Percentiles rank a stretch among this genome's conserved stretches.
Evolutionary conservation across 2,888 invertebrate species (phyloP).

Genomic region (Heteropelma amictum): DNA sequence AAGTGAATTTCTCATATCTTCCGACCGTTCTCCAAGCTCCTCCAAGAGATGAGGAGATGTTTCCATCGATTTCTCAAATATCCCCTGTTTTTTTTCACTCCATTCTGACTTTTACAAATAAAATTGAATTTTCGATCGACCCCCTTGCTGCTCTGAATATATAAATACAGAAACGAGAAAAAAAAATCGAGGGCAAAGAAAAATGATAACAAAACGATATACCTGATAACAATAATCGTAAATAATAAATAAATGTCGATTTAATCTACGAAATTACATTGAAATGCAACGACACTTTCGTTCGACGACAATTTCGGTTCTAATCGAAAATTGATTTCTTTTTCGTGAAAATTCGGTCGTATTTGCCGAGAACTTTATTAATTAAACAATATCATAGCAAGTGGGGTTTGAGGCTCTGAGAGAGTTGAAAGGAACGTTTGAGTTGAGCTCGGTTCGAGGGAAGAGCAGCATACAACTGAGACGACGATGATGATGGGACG

Average conservation of each 20-base stretch:
- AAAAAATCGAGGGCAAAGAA: too few relatives aligned
- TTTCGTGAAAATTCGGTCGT: too few relatives aligned
- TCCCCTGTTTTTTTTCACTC: neutral
- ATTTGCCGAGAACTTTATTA: conserved; percentile 59
- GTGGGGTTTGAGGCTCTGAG: conserved; percentile 27
- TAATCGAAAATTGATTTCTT: too few relatives aligned
- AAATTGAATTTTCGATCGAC: neutral
- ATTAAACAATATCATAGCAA: conserved; percentile 74
- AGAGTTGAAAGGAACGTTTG: conserved; percentile 30
- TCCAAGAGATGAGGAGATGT: neutral
- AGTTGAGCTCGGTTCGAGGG: conserved; percentile 21
- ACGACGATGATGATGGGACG: conserved; percentile 34
- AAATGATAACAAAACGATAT: too few relatives aligned
- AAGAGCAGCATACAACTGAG: conserved; percentile 2
- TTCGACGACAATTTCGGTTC: neutral
- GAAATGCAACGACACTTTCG: neutral
- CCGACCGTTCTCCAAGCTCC: neutral
- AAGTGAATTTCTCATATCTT: neutral
- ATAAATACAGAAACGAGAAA: too few relatives aligned
- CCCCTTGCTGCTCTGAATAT: too few relatives aligned
- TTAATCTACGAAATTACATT: too few relatives aligned
- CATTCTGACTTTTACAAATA: neutral
- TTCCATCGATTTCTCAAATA: neutral
- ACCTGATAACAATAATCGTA: too few relatives aligned
- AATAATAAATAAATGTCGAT: too few relatives aligned